Evolutionary conservation across 1,140 invertebrate species (phyloP).

Genomic region (Atta colombica): DNA sequence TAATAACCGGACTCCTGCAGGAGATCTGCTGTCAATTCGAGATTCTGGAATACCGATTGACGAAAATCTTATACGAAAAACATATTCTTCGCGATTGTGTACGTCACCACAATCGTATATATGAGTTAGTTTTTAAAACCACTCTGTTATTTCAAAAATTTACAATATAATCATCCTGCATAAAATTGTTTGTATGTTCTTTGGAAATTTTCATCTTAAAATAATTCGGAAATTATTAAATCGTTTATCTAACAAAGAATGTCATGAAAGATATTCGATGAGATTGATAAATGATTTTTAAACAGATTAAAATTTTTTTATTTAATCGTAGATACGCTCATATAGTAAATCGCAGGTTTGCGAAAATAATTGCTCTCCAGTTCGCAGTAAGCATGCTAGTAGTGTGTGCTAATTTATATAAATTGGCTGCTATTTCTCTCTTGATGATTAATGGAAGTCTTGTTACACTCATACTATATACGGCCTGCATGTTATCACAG

Average conservation of each 20-base stretch:
- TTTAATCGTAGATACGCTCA: conserved; percentile 43
- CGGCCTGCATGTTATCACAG: conserved; percentile 67
- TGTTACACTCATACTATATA: conserved; percentile 56
- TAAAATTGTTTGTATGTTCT: not conserved
- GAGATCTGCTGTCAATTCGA: conserved; percentile 63
- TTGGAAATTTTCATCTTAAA: not conserved
- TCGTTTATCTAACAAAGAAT: not conserved
- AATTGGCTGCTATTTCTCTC: conserved; percentile 38
- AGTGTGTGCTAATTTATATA: conserved; percentile 67
- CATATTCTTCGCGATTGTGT: not conserved
- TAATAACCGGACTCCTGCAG: conserved; percentile 65
- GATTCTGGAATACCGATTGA: conserved; percentile 62
- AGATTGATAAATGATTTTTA: not conserved
- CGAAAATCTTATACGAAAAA: not conserved
- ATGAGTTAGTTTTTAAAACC: conserved; percentile 14
- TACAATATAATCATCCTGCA: not conserved
- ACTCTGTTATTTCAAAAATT: not conserved
- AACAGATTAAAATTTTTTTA: not conserved
- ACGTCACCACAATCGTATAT: conserved; percentile 34
- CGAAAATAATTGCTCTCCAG: conserved; percentile 66
- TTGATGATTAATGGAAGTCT: conserved; percentile 81
- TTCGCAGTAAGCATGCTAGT: conserved; percentile 67
- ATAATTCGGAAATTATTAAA: not conserved
- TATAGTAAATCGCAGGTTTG: conserved; percentile 53
- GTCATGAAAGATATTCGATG: not conserved